Base-by-base conservation (phyloP, 2,888 invertebrate genomes). In the Hemaris fuciformis region DNA sequence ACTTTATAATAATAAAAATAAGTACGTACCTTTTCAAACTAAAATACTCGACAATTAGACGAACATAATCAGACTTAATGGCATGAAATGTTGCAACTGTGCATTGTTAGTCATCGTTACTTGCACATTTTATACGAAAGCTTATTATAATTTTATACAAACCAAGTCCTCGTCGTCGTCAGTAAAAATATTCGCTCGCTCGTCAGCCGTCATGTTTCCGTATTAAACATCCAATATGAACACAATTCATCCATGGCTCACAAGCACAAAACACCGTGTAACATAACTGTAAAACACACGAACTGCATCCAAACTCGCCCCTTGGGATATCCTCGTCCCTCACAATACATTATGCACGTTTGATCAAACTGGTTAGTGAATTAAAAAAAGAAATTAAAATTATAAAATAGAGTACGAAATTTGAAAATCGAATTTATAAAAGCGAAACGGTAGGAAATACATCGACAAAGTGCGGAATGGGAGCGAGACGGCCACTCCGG, bases 121-220 rank as follows among this genome's bases (percentile, higher is more conserved):
- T 18, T 5, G 6, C 2, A 46, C n/a, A n/a, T n/a, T n/a, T n/a
- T n/a, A 59, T 18, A 59, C 20, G 20, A 27, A 20, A 31, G 31
- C 18, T 20, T n/a, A 53, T 23, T 10, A 46, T 22, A 43, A 20
- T 43, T 1, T 13, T 10, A 48, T 60, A 60, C 60, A 41, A 60
- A 62, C 91, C 90, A 92, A 75, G 65, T 92, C 91, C 79, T 92
- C 91, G 70, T 91, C 90, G 67, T 90, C 89, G 69, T 91, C 91
- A 27, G 88, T 71, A 73, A 91, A 90, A 75, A 91, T 89, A 64
- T 91, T 91, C 59, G 83, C 85, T 72, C 88, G 78, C 60, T 91
- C 91, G 79, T 87, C 87, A 66, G 85, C 79, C 80, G 91, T 89
- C 91, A 92, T 92, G 74, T 80, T 83, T 80, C 70, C 76, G 71